These are phyloP conservation scores for Stichodactyla helianthus DNA, from an alignment of 64 coral and sea anemone genomes.

Conservation along the genomic window DNA sequence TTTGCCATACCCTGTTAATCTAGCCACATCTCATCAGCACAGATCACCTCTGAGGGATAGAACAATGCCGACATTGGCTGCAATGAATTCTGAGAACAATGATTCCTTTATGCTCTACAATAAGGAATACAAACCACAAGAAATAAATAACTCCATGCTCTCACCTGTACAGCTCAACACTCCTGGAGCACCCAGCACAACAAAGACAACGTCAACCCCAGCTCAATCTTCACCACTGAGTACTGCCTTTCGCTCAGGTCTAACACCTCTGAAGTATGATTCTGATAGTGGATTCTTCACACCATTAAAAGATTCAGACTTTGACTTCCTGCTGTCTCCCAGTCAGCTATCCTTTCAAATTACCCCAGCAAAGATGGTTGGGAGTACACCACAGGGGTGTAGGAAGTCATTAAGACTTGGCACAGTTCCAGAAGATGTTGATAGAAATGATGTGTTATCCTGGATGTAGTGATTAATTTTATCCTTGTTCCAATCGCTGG, in stretches of 20 bases:
- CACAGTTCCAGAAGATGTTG: conserved; percentile 13
- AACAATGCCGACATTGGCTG: conserved; percentile 33
- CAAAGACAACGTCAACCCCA: background rate
- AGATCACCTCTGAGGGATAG: conserved; percentile 34
- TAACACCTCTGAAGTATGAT: conserved; percentile 57
- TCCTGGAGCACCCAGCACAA: background rate
- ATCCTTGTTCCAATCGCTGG: too few species aligned
- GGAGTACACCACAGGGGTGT: conserved; percentile 60
- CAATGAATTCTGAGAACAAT: conserved; percentile 46
- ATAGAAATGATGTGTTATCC: background rate
- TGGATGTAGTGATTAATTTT: background rate
- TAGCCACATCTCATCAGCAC: background rate
- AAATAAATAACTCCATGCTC: background rate
- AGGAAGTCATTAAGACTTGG: conserved; percentile 75
- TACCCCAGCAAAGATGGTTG: conserved; percentile 36
- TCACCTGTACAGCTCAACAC: background rate
- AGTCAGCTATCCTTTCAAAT: conserved; percentile 26
- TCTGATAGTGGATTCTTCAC: conserved; percentile 77
- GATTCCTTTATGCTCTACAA: conserved; percentile 1
- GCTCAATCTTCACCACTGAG: conserved; percentile 44
- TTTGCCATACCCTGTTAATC: background rate
- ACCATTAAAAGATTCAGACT: conserved; percentile 54
- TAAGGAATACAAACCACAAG: conserved; percentile 15
- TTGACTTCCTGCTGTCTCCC: conserved; percentile 71
- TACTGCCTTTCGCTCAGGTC: conserved; percentile 12